Evolutionary conservation across 2,797 vertebrate genomes (phyloP).

Genomic region (Melanotaenia pygmaea): DNA sequence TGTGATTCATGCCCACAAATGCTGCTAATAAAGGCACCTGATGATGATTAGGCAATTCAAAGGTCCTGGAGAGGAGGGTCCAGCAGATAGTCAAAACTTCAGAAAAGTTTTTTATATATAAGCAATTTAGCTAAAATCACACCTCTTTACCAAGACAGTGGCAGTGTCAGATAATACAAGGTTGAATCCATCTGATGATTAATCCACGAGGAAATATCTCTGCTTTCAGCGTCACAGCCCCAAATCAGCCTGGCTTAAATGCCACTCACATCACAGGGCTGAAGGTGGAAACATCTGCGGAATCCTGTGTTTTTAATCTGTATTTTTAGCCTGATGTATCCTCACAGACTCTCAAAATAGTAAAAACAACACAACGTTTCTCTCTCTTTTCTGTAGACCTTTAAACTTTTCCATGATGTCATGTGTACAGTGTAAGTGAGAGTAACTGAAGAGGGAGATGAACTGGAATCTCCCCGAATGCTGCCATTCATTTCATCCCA

Average conservation of each 20-base stretch:
- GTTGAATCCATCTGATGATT: constrained; percentile 85
- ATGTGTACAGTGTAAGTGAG: constrained; percentile 71
- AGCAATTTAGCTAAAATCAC: constrained; percentile 34
- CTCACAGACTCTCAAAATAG: constrained; percentile 77
- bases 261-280: constrained; percentile 90
- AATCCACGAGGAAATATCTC: constrained; percentile 81
- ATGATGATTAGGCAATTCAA: too few relatives aligned
- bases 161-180: constrained; percentile 78
- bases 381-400: constrained; percentile 67
- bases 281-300: constrained; percentile 89
- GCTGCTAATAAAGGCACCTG: too few relatives aligned
- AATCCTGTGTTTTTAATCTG: constrained; percentile 89
- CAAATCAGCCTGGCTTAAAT: constrained; percentile 84
- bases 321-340: constrained; percentile 96
- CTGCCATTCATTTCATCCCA: constrained; percentile 46
- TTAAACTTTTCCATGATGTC: constrained; percentile 87
- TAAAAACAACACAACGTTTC: constrained; percentile 71
- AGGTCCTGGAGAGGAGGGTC: too few relatives aligned
- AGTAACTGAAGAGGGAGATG: constrained; percentile 72
- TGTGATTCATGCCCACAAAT: too few relatives aligned
- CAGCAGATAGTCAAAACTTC: background rate
- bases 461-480: constrained; percentile 74
- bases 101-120: background rate
- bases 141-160: constrained; percentile 66
- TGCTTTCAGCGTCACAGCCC: constrained; percentile 80